phyloP scores from a whole-genome alignment of 2,113 vertebrate species.

The Ahaetulla prasina region DNA sequence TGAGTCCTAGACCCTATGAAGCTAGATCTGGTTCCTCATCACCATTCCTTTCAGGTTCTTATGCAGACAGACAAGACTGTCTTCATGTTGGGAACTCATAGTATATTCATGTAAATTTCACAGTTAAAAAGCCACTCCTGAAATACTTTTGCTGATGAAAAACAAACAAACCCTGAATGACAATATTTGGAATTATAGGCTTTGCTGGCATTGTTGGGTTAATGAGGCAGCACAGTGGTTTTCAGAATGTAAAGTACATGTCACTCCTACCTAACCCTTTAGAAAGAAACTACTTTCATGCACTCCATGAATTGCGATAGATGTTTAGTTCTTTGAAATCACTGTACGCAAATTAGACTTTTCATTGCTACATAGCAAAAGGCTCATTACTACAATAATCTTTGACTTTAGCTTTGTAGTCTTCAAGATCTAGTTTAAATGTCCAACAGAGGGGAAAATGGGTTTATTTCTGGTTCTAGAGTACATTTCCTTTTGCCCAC shows the following conservation, averaged over 20 bases:
- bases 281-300: constrained; percentile 17
- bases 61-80: background rate
- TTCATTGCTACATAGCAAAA: background rate
- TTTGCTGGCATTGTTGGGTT: background rate
- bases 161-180: constrained; percentile 5
- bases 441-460: background rate
- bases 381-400: constrained; percentile 20
- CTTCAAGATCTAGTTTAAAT: background rate
- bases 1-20: background rate
- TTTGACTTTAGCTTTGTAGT: constrained; percentile 29
- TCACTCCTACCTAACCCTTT: background rate
- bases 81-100: background rate
- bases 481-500: background rate
- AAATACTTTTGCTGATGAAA: background rate
- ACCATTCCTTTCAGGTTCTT: background rate
- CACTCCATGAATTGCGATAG: background rate
- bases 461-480: background rate
- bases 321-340: constrained; percentile 12
- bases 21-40: background rate
- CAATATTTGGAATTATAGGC: background rate
- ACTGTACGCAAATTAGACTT: constrained; percentile 7
- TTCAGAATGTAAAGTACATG: background rate
- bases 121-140: background rate
- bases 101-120: background rate
- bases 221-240: background rate